phyloP scores from a whole-genome alignment of 2,113 vertebrate genomes.

The Danio rerio region DNA sequence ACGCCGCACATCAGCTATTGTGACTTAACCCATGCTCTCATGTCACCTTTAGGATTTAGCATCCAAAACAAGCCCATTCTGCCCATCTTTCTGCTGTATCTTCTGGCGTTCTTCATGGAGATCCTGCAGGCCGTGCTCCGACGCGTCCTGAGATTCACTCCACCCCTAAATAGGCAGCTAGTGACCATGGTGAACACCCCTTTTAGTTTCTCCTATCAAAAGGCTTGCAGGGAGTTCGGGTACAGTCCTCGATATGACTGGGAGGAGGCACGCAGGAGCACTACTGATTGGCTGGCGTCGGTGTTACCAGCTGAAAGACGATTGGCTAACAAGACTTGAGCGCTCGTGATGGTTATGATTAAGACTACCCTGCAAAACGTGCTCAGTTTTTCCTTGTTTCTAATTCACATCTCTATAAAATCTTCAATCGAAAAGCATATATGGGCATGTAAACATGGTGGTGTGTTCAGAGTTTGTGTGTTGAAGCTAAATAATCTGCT shows the following conservation, averaged over 20 bases:
- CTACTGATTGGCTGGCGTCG: conserved; percentile 82
- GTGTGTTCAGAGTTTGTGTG: no score
- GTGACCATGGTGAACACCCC: conserved; percentile 84
- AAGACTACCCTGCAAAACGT: background rate
- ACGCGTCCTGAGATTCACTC: conserved; percentile 79
- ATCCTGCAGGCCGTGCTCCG: conserved; percentile 76
- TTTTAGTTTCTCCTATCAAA: conserved; percentile 87
- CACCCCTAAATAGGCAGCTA: conserved; percentile 78
- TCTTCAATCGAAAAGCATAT: no score
- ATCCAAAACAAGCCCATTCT: conserved; percentile 72
- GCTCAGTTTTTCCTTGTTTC: no score
- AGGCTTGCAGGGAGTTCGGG: conserved; percentile 84
- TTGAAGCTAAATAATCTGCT: no score
- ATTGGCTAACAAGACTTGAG: conserved; percentile 61
- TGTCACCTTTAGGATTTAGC: conserved; percentile 81
- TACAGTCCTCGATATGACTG: conserved; percentile 86
- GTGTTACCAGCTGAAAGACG: conserved; percentile 72
- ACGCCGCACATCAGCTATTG: conserved; percentile 90
- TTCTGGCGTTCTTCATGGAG: conserved; percentile 84
- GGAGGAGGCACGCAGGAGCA: conserved; percentile 83
- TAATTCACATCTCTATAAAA: no score
- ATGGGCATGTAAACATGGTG: no score
- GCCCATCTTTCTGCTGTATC: conserved; percentile 79
- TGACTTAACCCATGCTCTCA: conserved; percentile 82
- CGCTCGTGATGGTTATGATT: no score